Evolutionary conservation across 2,888 invertebrate genomes (phyloP).

Genomic region (Eumerus sabulonum): DNA sequence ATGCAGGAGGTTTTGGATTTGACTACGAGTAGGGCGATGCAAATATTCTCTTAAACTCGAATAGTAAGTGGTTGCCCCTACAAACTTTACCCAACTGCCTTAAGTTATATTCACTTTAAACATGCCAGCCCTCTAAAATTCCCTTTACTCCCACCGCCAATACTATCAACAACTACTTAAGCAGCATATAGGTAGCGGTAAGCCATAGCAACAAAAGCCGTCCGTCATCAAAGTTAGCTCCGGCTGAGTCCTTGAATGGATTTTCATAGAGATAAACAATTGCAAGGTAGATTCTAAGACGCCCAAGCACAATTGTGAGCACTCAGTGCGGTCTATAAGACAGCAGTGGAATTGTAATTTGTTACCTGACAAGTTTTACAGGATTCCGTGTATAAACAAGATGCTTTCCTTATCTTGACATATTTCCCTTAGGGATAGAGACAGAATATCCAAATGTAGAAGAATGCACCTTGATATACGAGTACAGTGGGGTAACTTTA

Average conservation of each 20-base stretch:
- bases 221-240: constrained; percentile 20
- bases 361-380: constrained; percentile 28
- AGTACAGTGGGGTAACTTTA: too few relatives aligned
- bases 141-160: too few relatives aligned
- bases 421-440: constrained; percentile 51
- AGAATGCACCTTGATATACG: not conserved
- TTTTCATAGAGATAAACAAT: constrained; percentile 40
- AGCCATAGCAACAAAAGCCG: too few relatives aligned
- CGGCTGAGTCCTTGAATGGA: constrained; percentile 38
- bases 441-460: constrained; percentile 24
- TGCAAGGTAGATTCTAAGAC: constrained; percentile 15
- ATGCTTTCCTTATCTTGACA: constrained; percentile 54
- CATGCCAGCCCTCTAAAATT: not conserved
- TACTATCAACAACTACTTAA: not conserved
- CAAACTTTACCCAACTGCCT: constrained; percentile 11
- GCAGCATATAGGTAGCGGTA: not conserved
- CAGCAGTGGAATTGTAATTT: constrained; percentile 28
- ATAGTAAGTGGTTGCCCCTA: constrained; percentile 21
- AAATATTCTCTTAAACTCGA: not conserved
- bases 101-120: constrained; percentile 20
- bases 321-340: not conserved
- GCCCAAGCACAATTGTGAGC: not conserved
- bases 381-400: constrained; percentile 40
- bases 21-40: constrained; percentile 17
- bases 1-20: constrained; percentile 27